Base-by-base conservation (phyloP, 2,888 invertebrate genomes). In the Oegoconia quadripuncta region DNA sequence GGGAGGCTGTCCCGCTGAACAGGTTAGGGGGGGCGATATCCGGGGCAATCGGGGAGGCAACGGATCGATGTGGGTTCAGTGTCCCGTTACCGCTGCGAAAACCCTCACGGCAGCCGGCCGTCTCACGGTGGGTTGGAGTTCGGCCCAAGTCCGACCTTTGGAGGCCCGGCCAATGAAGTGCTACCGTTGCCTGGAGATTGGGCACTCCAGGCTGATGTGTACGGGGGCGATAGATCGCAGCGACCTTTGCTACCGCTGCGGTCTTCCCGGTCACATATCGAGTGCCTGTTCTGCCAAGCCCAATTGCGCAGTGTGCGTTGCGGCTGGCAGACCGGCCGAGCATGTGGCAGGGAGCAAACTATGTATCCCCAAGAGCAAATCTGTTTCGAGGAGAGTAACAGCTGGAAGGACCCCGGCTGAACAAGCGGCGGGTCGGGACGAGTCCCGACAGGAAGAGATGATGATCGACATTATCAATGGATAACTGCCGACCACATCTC, bases 1-100 rank as follows among this genome's bases (percentile, higher is more conserved):
- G 11, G 8, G 23, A 35, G 3, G 34, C 32, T 8, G 12, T 9
- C 5, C 9, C 14, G 9, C 31, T 1, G 23, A 17, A n/a, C 16
- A 16, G 14, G 22, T 37, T n/a, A 16, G 17, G 29, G 39, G 11
- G 9, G 25, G 34, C 1, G 8, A 15, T 3, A 20, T 39, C 3
- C 39, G 32, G 28, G 3, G 6, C 1, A 25, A 29, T 5, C 33
- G 26, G 0, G 7, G 28, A 9, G 41, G 41, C n/a, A 23, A 12
- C 3, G 30, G 41, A 1, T 13, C 29, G 3, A 12, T 33, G n/a
- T 6, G 30, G 5, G 38, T 38, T 1, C 34, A 12, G 12, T 30
- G 34, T 25, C 38, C 30, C 3, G 18, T 33, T 11, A 12, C 20
- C 6, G 37, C 41, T 1, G 37, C 33, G 2, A 28, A 33, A n/a